Evolutionary conservation across 1,140 invertebrate species (phyloP), one percentile per base, ranked within the genome.

Genomic region (Diabrotica undecimpunctata): DNA sequence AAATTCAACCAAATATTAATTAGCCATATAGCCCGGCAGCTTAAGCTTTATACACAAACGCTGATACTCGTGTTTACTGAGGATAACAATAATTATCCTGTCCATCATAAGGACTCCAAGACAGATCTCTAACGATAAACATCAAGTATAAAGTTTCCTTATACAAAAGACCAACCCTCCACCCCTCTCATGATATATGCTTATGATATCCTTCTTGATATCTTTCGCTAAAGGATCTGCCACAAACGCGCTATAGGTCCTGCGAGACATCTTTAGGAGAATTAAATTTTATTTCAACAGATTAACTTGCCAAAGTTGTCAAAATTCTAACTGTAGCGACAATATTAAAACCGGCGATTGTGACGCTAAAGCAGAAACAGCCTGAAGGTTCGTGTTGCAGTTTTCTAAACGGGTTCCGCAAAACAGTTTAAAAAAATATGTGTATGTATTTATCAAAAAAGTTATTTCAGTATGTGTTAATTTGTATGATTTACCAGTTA

Each of bases 271-370:
- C 64, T 56, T 54, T 53, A 25, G 54, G 70, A 59, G 70, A 69
- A 71, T 71, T 71, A 71, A 71, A 71, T 71, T 71, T 71, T 71
- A 71, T 71, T 68, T 69, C 64, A 41, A 52, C 52, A 71, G 70
- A 71, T 71, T 71, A 71, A 71, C 70, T 69, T 69, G 67, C 64
- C 66, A 56, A 66, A 66, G 70, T 71, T 71, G 70, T 71, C 70
- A 71, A 71, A 71, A 52, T 69, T 62, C 62, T 71, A 71, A 71
- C 68, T 53, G 68, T 70, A 65, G 68, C 61, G 68, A 67, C 65
- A 54, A 66, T 65, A 70, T 70, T 70, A 70, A 70, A 70, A 67
- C 61, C 58, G 39, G 58, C 68, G 53, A 70, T 67, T 61, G 65
- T 65, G 62, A 62, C 9, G 36, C 56, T 37, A 58, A 58, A 58